phyloP scores from a whole-genome alignment of 2,113 vertebrate genomes.

The Forbesichthys papilliferus region DNA sequence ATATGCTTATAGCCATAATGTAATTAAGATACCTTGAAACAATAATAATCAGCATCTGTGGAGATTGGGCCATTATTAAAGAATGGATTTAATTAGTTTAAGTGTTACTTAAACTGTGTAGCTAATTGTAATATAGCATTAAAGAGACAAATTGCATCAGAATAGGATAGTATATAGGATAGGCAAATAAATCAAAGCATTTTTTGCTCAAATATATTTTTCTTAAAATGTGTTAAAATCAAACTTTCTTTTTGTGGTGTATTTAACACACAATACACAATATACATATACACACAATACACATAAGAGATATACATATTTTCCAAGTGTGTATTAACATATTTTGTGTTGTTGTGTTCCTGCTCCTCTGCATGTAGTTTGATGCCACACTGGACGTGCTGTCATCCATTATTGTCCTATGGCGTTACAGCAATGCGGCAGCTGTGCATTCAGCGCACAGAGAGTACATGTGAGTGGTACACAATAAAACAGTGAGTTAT shows the following conservation, averaged over 20 bases:
- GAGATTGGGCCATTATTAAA: conserved; percentile 15
- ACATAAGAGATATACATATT: no score
- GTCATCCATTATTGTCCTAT: conserved; percentile 93
- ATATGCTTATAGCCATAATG: conserved; percentile 10
- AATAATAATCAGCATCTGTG: conserved; percentile 22
- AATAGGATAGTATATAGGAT: neutral
- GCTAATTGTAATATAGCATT: conserved; percentile 28
- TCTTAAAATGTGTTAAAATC: no score
- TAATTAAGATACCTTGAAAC: conserved; percentile 36
- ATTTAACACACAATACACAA: no score
- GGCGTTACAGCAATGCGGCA: conserved; percentile 97
- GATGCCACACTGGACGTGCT: conserved; percentile 94
- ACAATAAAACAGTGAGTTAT: neutral
- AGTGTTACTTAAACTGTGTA: conserved; percentile 3
- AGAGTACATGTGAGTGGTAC: conserved; percentile 92
- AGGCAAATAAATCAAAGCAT: no score
- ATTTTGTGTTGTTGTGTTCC: neutral
- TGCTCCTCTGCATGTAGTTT: conserved; percentile 77
- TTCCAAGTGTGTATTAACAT: neutral
- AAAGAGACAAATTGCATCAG: neutral
- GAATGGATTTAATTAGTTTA: conserved; percentile 30
- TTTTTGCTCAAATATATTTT: no score
- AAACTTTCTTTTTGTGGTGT: no score
- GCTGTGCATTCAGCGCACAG: conserved; percentile 96
- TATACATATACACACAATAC: no score